phyloP scores from a whole-genome alignment of 37 sponge, comb jelly and placozoan genomes.

The Agelas oroides region DNA sequence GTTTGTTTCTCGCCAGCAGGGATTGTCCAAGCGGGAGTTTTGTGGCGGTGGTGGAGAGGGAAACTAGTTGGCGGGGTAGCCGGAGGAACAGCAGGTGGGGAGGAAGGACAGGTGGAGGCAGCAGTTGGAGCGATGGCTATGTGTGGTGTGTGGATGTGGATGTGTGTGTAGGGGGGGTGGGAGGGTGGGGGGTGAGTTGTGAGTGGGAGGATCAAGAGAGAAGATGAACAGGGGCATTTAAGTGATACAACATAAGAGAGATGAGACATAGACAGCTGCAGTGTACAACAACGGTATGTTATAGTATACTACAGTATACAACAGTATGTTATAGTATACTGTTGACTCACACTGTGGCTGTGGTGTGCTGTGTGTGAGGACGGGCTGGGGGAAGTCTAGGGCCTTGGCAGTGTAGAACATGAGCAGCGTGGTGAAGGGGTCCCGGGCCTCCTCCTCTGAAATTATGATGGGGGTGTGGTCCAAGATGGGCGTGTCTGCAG shows the following conservation, averaged over 20 bases:
- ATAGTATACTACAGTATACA: no score
- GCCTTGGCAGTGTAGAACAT: slow-evolving; percentile 77
- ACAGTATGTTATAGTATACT: no score
- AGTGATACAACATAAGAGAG: not conserved
- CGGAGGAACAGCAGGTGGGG: no score
- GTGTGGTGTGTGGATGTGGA: no score
- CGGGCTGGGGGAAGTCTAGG: slow-evolving; percentile 69
- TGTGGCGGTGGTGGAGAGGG: not conserved
- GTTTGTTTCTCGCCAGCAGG: not conserved
- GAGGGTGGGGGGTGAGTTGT: not conserved
- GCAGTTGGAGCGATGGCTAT: no score
- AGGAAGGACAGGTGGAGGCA: not conserved
- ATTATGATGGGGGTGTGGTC: slow-evolving; percentile 28
- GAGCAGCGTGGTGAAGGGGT: slow-evolving; percentile 55
- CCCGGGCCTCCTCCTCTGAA: not conserved
- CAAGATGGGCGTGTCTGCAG: slow-evolving; percentile 33
- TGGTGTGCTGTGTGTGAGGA: slow-evolving; percentile 28
- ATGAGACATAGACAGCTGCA: no score
- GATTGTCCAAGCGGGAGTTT: not conserved
- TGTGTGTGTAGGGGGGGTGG: not conserved
- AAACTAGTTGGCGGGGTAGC: not conserved
- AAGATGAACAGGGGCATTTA: no score
- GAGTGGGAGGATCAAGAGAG: no score
- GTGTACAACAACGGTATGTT: no score
- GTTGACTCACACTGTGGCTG: slow-evolving; percentile 27